Evolutionary conservation across 2,113 vertebrate species (phyloP).

Genomic region (Pao palembangensis): DNA sequence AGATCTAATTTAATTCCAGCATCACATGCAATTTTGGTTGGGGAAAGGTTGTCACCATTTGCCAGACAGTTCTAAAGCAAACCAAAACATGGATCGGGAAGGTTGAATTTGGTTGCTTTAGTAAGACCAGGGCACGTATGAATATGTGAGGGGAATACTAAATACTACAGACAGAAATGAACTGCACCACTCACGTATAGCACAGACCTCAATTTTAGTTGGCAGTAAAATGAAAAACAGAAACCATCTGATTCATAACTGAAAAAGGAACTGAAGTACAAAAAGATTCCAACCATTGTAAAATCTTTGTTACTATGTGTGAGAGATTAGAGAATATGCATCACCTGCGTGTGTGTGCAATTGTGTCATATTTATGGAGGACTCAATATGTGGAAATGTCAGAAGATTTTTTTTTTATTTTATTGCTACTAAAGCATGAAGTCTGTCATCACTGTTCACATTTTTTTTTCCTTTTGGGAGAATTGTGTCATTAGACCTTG

Average conservation of each 20-base stretch:
- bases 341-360: background rate
- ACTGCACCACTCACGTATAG: slow-evolving; percentile 24
- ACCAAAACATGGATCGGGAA: background rate
- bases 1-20: no score
- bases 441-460: background rate
- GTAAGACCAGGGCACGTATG: background rate
- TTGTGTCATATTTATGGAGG: no score
- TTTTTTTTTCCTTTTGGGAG: no score
- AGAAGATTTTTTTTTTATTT: slow-evolving; percentile 17
- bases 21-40: slow-evolving; percentile 4
- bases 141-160: slow-evolving; percentile 32
- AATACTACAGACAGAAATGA: slow-evolving; percentile 23
- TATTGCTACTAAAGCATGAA: slow-evolving; percentile 25
- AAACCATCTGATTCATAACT: slow-evolving; percentile 25
- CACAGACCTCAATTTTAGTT: slow-evolving; percentile 16
- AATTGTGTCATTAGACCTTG: no score
- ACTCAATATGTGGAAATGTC: background rate
- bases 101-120: slow-evolving; percentile 29
- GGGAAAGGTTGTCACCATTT: background rate
- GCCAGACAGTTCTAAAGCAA: background rate
- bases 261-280: slow-evolving; percentile 2
- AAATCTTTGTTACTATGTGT: background rate
- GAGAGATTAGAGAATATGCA: slow-evolving; percentile 6
- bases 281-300: slow-evolving; percentile 15
- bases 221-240: slow-evolving; percentile 24